A percentile compares a stretch with the other conserved stretches of the same genome.
Evolutionary conservation across 2,113 vertebrate genomes (phyloP).

Genomic region (Elachura formosa): DNA sequence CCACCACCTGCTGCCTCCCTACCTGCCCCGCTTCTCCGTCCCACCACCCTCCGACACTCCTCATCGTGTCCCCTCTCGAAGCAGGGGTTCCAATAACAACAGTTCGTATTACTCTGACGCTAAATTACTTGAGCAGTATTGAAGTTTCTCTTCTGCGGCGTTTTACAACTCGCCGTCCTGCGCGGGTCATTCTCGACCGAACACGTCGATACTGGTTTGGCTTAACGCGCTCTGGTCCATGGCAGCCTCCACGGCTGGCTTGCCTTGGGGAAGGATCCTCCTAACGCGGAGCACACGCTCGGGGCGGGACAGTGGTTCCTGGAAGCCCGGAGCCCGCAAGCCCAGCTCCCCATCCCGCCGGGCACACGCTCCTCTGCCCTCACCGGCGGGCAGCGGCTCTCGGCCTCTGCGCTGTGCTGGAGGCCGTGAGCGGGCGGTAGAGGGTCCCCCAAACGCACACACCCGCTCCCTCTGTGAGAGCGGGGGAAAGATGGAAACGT

Average conservation of each 20-base stretch:
- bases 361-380: background rate
- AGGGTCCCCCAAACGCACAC: background rate
- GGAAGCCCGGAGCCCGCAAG: background rate
- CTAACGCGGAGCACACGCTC: background rate
- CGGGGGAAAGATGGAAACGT: background rate
- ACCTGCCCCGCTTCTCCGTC: background rate
- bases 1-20: background rate
- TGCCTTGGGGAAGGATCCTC: background rate
- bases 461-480: background rate
- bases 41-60: too few species aligned
- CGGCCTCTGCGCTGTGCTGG: background rate
- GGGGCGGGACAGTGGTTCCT: background rate
- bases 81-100: background rate
- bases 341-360: background rate
- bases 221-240: background rate
- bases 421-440: background rate
- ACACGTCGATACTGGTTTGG: background rate
- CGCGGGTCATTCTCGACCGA: background rate
- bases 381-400: background rate
- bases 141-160: background rate
- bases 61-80: background rate
- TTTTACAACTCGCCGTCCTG: background rate
- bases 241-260: background rate
- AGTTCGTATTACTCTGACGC: background rate
- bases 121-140: fast-evolving